Evolutionary conservation across 1,140 invertebrate species (phyloP).

Genomic region (Bombus balteatus): DNA sequence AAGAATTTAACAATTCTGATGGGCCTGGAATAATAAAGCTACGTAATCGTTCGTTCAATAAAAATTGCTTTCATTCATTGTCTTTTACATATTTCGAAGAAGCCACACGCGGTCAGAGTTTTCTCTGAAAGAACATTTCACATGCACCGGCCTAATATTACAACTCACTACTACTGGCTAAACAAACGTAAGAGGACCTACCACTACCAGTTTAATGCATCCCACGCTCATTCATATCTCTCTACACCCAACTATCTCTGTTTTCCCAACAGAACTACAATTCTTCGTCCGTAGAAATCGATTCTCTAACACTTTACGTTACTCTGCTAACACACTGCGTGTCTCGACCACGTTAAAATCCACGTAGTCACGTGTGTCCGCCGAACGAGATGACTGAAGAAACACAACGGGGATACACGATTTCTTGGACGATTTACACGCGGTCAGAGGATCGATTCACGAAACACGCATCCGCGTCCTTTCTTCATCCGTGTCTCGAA

Average conservation of each 20-base stretch:
- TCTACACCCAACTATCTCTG: not conserved
- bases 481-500: not conserved
- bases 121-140: not conserved
- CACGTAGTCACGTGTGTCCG: slow-evolving; percentile 8
- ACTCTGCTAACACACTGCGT: not conserved
- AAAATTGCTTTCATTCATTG: not conserved
- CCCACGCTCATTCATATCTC: slow-evolving; percentile 19
- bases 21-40: too few species aligned
- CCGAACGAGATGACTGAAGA: too few species aligned
- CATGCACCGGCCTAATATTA: not conserved
- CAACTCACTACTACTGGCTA: not conserved
- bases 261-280: not conserved
- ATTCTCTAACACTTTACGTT: not conserved
- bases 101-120: not conserved
- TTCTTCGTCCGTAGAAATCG: not conserved
- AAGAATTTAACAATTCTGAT: too few species aligned
- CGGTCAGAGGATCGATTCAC: not conserved
- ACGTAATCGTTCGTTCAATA: too few species aligned
- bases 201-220: slow-evolving; percentile 16
- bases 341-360: not conserved
- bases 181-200: slow-evolving; percentile 7
- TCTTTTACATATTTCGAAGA: not conserved
- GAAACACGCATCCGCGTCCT: not conserved
- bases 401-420: not conserved
- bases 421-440: not conserved